phyloP scores from a whole-genome alignment of 2,888 invertebrate species.

The Dryobotodes eremita region DNA sequence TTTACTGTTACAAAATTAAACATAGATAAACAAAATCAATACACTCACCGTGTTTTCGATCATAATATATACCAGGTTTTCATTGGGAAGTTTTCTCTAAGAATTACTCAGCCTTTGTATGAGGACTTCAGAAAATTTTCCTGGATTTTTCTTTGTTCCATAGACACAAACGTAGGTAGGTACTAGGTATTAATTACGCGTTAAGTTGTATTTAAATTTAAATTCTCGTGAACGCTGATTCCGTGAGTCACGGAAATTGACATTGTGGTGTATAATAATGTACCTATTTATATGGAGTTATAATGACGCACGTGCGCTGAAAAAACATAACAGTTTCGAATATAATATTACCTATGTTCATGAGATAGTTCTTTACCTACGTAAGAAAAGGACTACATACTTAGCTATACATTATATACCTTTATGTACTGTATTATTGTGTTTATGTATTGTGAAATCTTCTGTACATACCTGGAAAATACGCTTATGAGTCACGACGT shows the following conservation, averaged over 20 bases:
- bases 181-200: constrained; percentile 3
- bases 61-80: constrained; percentile 32
- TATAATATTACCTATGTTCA: constrained; percentile 14
- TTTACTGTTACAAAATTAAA: constrained; percentile 5
- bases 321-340: constrained; percentile 31
- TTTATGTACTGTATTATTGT: constrained; percentile 14
- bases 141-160: background rate
- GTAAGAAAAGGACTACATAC: background rate
- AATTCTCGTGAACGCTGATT: constrained; percentile 28
- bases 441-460: constrained; percentile 30
- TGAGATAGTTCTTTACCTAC: constrained; percentile 4
- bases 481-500: constrained; percentile 47
- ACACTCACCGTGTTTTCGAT: constrained; percentile 13
- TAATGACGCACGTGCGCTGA: constrained; percentile 26
- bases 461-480: constrained; percentile 39
- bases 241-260: constrained; percentile 33
- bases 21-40: constrained; percentile 13
- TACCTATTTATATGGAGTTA: constrained; percentile 22
- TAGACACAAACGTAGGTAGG: background rate
- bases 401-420: background rate
- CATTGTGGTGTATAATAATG: constrained; percentile 6
- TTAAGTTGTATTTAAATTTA: constrained; percentile 14
- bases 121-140: background rate
- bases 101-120: constrained; percentile 14
- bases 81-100: constrained; percentile 22